Percentiles rank a stretch among this genome's conserved stretches.
Conservation (phyloP, 2,113 vertebrate species). For the Cryptomyrus ogoouensis region DNA sequence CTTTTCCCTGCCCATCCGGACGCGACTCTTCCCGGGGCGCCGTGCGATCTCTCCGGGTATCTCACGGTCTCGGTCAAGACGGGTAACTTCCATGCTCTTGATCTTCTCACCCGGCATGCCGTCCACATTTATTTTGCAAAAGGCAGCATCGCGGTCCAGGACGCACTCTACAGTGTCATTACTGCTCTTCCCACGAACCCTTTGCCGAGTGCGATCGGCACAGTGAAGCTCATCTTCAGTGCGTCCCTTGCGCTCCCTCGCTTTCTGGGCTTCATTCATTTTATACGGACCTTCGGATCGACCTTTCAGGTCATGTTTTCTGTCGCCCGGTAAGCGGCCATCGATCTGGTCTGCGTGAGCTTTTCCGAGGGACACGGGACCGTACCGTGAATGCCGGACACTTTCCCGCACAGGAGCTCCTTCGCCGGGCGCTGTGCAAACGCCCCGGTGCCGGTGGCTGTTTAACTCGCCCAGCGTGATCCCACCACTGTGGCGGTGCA, state of each 20-base stretch:
- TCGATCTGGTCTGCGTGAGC: neutral
- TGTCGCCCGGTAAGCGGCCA: neutral
- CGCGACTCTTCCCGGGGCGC: neutral
- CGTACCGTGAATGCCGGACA: neutral
- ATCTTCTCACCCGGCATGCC: neutral
- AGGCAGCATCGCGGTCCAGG: constrained; percentile 2
- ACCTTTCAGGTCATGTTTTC: neutral
- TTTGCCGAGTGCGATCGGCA: neutral
- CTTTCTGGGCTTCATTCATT: neutral
- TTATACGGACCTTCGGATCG: neutral
- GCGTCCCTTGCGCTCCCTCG: neutral
- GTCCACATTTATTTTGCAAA: neutral
- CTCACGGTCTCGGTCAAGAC: constrained; percentile 1
- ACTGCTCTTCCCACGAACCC: constrained; percentile 15
- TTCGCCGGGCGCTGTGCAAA: neutral
- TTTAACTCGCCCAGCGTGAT: neutral
- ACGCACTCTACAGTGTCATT: neutral
- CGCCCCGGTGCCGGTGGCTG: neutral
- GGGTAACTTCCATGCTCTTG: neutral
- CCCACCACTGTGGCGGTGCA: neutral
- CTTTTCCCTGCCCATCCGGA: constrained; percentile 56
- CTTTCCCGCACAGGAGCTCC: neutral
- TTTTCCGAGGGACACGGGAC: neutral
- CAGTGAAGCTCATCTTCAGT: constrained; percentile 6
- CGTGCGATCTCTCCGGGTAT: constrained; percentile 7